A percentile compares a stretch with the other conserved stretches of the same genome.
Conservation (phyloP, 1,140 invertebrate species). For the Ruditapes philippinarum region DNA sequence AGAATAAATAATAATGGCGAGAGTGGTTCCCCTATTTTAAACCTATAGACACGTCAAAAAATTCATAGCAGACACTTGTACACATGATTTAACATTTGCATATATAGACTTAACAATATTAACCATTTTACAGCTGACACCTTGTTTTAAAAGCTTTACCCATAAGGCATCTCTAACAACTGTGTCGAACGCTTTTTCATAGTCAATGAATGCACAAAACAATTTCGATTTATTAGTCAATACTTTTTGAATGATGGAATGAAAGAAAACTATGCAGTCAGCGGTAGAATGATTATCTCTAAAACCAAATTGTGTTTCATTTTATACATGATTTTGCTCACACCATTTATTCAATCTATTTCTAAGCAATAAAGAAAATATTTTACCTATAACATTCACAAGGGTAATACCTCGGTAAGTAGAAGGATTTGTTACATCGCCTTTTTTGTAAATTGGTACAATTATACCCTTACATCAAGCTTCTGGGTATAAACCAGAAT, state of each 20-base stretch:
- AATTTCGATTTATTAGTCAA: constrained; percentile 31
- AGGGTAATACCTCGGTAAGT: constrained; percentile 66
- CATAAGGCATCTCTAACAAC: constrained; percentile 29
- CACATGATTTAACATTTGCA: constrained; percentile 49
- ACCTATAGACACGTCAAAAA: constrained; percentile 32
- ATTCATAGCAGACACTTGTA: constrained; percentile 40
- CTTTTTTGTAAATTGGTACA: constrained; percentile 59
- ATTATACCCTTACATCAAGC: constrained; percentile 43
- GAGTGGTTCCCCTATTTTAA: constrained; percentile 61
- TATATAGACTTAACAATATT: constrained; percentile 62
- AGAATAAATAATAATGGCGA: constrained; percentile 63
- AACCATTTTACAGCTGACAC: constrained; percentile 63
- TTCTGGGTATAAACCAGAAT: constrained; percentile 17
- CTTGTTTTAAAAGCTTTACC: constrained; percentile 44
- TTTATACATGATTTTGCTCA: constrained; percentile 41
- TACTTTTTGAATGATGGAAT: constrained; percentile 44
- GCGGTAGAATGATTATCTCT: constrained; percentile 30
- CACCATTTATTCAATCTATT: constrained; percentile 53
- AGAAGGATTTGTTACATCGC: constrained; percentile 37
- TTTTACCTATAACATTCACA: constrained; percentile 48
- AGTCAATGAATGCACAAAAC: constrained; percentile 56
- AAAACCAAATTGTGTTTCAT: constrained; percentile 66
- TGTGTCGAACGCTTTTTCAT: constrained; percentile 52
- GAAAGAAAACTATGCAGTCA: constrained; percentile 57
- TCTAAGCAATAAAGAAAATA: constrained; percentile 59